phyloP scores from a whole-genome alignment of 37 sponge, comb jelly and placozoan genomes.

The Aplysina aerophoba region DNA sequence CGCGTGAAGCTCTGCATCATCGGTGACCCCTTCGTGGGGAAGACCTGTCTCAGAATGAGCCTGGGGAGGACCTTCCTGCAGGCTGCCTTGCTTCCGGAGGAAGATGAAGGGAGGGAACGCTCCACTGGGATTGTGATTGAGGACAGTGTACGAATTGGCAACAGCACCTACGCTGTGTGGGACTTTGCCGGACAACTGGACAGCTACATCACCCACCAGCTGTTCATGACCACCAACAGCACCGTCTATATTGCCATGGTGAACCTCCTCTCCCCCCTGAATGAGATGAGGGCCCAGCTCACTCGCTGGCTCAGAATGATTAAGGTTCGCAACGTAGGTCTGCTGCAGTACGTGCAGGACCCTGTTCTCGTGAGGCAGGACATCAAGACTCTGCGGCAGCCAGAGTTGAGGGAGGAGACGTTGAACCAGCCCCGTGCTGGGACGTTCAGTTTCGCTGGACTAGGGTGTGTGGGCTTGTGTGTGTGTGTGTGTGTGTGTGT shows the following conservation, averaged over 20 bases:
- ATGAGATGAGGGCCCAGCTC: conserved; percentile 36
- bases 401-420: neutral
- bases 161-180: conserved; percentile 66
- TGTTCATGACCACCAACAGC: conserved; percentile 79
- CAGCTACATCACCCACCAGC: conserved; percentile 74
- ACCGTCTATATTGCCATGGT: conserved; percentile 67
- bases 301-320: conserved; percentile 75
- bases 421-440: neutral
- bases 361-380: neutral
- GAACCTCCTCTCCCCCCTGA: conserved; percentile 45
- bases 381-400: neutral
- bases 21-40: conserved; percentile 66
- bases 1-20: conserved; percentile 80
- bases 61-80: conserved; percentile 15
- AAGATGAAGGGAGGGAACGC: conserved; percentile 34
- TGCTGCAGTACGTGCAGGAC: conserved; percentile 22
- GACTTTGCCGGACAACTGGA: conserved; percentile 87
- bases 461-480: neutral
- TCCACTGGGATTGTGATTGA: conserved; percentile 73
- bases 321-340: conserved; percentile 74
- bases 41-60: conserved; percentile 66
- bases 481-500: neutral
- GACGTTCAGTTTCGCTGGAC: neutral
- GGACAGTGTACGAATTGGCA: conserved; percentile 33
- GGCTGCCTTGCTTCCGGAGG: conserved; percentile 22